These are phyloP conservation scores for Chaetura pelagica DNA, from an alignment of 2,113 vertebrate species.

Conservation along the genomic window DNA sequence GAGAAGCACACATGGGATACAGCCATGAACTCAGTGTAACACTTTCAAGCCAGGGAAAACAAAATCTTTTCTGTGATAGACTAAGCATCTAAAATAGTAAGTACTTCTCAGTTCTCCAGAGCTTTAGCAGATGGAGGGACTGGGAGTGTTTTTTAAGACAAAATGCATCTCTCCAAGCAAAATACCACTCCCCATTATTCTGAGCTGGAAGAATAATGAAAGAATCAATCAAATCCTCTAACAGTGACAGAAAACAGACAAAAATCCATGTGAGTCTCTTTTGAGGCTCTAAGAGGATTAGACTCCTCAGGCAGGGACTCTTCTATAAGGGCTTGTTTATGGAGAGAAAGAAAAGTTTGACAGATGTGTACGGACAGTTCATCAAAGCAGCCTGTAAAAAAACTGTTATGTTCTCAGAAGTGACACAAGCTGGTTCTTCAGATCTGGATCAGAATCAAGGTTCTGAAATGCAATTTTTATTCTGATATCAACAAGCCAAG, in stretches of 20 bases:
- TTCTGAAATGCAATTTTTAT: not conserved
- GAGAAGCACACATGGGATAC: not conserved
- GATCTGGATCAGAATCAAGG: not conserved
- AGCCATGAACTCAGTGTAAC: not conserved
- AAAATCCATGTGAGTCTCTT: conserved; percentile 34
- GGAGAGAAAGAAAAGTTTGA: not conserved
- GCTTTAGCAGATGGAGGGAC: conserved; percentile 13
- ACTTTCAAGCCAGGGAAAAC: not conserved
- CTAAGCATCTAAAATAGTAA: not conserved
- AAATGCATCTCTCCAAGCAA: not conserved
- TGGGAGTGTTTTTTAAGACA: conserved; percentile 6
- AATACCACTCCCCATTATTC: conserved; percentile 34
- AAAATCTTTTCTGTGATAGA: not conserved
- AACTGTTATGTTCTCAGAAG: not conserved
- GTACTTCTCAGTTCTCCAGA: not conserved
- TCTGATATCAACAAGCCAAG: not conserved
- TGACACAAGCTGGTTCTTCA: not conserved
- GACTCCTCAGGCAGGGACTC: not conserved
- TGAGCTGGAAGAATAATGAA: conserved; percentile 51
- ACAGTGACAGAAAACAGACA: conserved; percentile 53
- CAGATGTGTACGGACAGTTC: not conserved
- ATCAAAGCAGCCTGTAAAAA: not conserved
- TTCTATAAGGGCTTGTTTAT: not conserved
- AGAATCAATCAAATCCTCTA: conserved; percentile 60
- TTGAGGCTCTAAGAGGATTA: conserved; percentile 32